phyloP scores from a whole-genome alignment of 2,888 invertebrate genomes.

The Chloromyia formosa region DNA sequence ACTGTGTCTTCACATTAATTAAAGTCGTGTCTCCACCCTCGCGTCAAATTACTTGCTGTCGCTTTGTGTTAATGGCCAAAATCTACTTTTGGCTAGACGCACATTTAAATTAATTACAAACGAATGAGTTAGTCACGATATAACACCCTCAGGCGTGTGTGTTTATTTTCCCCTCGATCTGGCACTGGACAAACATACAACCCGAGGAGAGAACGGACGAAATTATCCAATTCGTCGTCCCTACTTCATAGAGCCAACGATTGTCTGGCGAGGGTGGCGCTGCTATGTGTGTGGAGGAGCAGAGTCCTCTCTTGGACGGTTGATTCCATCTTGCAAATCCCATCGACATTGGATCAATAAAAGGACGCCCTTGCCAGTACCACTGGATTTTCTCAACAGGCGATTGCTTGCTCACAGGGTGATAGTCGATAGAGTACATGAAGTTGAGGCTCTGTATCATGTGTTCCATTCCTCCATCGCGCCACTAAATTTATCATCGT shows the following conservation, averaged over 20 bases:
- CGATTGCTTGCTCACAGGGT: not conserved
- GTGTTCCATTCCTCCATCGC: too few relatives aligned
- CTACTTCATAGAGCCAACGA: not conserved
- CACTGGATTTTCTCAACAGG: not conserved
- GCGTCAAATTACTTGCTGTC: too few relatives aligned
- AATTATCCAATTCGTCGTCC: not conserved
- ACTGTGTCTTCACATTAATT: too few relatives aligned
- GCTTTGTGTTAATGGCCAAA: not conserved
- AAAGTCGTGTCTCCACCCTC: too few relatives aligned
- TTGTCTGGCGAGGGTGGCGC: too few relatives aligned
- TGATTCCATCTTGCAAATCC: not conserved
- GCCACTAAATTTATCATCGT: not conserved
- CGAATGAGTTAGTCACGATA: conserved; percentile 22
- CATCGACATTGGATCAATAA: conserved; percentile 21
- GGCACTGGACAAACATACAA: not conserved
- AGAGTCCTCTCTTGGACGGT: not conserved
- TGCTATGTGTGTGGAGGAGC: too few relatives aligned
- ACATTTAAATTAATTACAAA: conserved; percentile 41
- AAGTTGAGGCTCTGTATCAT: too few relatives aligned
- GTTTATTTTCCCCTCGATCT: not conserved
- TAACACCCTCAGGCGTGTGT: not conserved
- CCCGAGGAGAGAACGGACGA: not conserved
- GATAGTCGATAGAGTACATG: too few relatives aligned
- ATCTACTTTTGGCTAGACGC: conserved; percentile 29
- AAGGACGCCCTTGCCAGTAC: not conserved